A percentile compares a stretch with the other conserved stretches of the same genome.
These are phyloP conservation scores for Pseudanteris insignis DNA, from an alignment of 2,888 invertebrate genomes.

Conservation along the genomic window DNA sequence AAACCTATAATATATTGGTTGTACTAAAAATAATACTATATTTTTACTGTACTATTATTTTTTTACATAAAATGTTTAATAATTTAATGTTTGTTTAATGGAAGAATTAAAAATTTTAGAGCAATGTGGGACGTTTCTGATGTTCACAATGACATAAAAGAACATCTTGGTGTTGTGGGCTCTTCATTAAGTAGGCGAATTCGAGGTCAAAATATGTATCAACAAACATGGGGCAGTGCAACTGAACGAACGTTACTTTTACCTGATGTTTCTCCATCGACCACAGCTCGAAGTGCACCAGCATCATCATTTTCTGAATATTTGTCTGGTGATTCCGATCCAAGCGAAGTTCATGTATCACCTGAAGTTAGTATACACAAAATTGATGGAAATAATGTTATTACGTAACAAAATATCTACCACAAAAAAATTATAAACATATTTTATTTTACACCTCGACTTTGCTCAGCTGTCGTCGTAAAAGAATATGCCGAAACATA, in stretches of 20 bases:
- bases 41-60: no score
- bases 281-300: conserved; percentile 48
- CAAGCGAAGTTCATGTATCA: conserved; percentile 41
- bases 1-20: no score
- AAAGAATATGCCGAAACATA: not conserved
- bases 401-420: conserved; percentile 28
- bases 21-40: no score
- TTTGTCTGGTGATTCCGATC: conserved; percentile 49
- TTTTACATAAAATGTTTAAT: no score
- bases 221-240: conserved; percentile 73
- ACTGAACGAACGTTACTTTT: conserved; percentile 61
- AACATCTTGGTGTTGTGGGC: conserved; percentile 92
- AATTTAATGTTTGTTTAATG: no score
- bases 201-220: conserved; percentile 80
- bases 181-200: conserved; percentile 81
- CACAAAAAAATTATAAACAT: not conserved
- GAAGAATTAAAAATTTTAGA: no score
- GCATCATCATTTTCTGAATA: conserved; percentile 47
- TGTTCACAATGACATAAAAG: conserved; percentile 89
- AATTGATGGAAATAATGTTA: conserved; percentile 14
- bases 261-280: conserved; percentile 48
- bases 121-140: conserved; percentile 98
- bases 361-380: conserved; percentile 50
- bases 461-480: conserved; percentile 20
- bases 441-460: not conserved